Base-by-base conservation (phyloP, 2,113 vertebrate genomes). In the Phaetusa simplex region DNA sequence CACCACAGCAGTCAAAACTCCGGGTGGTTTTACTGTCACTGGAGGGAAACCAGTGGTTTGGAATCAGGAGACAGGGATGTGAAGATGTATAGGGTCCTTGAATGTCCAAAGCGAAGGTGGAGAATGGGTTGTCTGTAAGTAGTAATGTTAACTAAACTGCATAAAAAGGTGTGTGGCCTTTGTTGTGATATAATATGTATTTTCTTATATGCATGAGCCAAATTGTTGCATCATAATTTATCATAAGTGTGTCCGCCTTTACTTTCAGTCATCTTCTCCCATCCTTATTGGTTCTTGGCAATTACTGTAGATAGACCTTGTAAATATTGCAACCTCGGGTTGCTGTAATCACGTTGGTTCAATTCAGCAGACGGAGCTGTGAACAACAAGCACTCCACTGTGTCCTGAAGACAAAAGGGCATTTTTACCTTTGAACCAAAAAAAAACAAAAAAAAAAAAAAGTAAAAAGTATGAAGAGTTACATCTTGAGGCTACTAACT, bases 141-240 rank as follows among this genome's bases (percentile, higher is more conserved):
- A 98, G 98, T 96, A 96, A 97, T 82, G 97, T 98, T 98, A 98
- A 97, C 96, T 98, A 97, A 98, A 98, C 96, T 97, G 97, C 98
- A 97, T 98, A 94, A 97, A 97, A 98, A 98, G 98, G 96, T 98
- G 97, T 97, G 98, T 98, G 98, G 98, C 98, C 98, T 99, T 98
- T 97, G 98, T 98, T 98, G 98, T 98, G 98, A 98, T 98, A 98
- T 98, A 98, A 97, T 98, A 97, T 91, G 98, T 98, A 98, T 98
- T 98, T 98, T 99, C 98, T 98, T 98, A 98, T 98, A 98, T 98
- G 98, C 98, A 99, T 98, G 98, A 98, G 97, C 97, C 98, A 98
- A 97, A 97, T 86, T 95, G 97, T 98, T 97, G 97, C 98, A 95
- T 97, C 97, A 98, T 98, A 95, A 98, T 97, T 98, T 98, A 98